Evolutionary conservation across 1,140 invertebrate species (phyloP), one percentile per base, ranked within the genome.

Genomic region (Orchestia grillus): DNA sequence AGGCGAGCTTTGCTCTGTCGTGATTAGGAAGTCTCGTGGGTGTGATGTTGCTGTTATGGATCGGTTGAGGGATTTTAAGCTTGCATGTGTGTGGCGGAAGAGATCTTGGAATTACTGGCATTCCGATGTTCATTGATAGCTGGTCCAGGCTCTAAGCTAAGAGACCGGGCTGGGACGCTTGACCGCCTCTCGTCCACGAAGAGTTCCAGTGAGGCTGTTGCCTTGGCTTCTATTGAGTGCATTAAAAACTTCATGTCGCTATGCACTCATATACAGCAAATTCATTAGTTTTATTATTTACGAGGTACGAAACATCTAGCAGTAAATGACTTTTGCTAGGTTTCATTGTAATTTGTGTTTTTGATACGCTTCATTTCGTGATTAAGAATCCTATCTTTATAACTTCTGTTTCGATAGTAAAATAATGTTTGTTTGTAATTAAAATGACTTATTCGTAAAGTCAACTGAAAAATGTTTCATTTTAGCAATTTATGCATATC

Each of bases 11-110:
- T 28, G 62, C 62, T 77, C 62, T 77, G 62, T 77, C 62, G 62
- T 77, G 62, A 77, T 77, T 77, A 77, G 62, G 62, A 36, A 77
- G 62, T 77, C 62, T 77, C 28, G 62, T 77, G 62, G 62, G 62
- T 77, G 62, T 77, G 62, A 77, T 77, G 62, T 77, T 77, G 62
- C 62, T 77, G 62, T 77, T 77, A 77, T 77, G 62, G 62, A 77
- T 77, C 62, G 62, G 62, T 77, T 77, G 62, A 36, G 62, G 62
- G 62, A 77, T 77, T 77, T 77, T 77, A 77, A 77, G 62, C 62
- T 77, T 77, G 62, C 62, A 77, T 77, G 62, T 77, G 62, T 77
- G 62, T 77, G 62, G 62, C 62, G 28, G 62, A 77, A 77, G 62
- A 77, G 62, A 77, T 77, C 62, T 77, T 77, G 62, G 62, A 77